Conservation (phyloP, 2,888 invertebrate genomes). For the Vesta saturnalis region DNA sequence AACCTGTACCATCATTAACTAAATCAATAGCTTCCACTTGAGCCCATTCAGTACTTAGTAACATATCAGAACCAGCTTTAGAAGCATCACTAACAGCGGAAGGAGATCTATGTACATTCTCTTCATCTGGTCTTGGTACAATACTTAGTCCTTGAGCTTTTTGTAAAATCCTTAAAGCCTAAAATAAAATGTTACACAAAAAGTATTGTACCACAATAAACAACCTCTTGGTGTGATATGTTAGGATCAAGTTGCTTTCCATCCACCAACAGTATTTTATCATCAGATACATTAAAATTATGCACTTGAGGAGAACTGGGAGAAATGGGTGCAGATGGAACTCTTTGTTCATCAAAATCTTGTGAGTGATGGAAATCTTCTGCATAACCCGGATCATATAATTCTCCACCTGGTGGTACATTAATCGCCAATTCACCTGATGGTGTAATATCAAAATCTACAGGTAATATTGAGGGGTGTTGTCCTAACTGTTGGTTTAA, state of each 20-base stretch:
- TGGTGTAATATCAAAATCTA: constrained; percentile 91
- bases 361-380: constrained; percentile 61
- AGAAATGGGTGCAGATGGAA: constrained; percentile 79
- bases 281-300: constrained; percentile 79
- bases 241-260: constrained; percentile 80
- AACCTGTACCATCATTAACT: constrained; percentile 96
- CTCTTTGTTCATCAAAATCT: constrained; percentile 81
- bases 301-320: constrained; percentile 76
- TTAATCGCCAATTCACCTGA: constrained; percentile 75
- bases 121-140: constrained; percentile 63
- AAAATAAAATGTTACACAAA: constrained; percentile 31
- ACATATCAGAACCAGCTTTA: constrained; percentile 73
- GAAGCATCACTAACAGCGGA: constrained; percentile 75
- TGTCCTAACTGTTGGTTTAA: constrained; percentile 87
- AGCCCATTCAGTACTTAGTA: constrained; percentile 90
- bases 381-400: constrained; percentile 67
- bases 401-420: constrained; percentile 68
- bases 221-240: constrained; percentile 84
- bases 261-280: constrained; percentile 87
- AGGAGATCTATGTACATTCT: constrained; percentile 65
- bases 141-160: constrained; percentile 77
- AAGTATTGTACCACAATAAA: constrained; percentile 12
- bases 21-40: constrained; percentile 98
- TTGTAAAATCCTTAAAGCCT: constrained; percentile 77
- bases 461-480: constrained; percentile 92